Conservation (phyloP, 2,797 vertebrate species). For the Chrysocyon brachyurus region DNA sequence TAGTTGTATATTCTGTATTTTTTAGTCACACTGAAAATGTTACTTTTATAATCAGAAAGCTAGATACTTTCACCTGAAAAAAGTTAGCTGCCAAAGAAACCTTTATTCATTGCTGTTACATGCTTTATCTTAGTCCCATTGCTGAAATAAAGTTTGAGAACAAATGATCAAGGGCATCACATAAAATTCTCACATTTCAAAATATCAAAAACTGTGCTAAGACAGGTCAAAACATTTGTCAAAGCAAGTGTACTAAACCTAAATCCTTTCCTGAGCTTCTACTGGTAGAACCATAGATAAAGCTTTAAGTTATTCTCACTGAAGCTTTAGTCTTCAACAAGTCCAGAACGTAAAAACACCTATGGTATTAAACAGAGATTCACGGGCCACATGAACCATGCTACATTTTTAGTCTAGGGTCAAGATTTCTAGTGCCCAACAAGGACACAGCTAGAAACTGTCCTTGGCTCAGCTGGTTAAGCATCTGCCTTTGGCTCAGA, state of each 20-base stretch:
- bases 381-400: neutral
- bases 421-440: neutral
- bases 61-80: neutral
- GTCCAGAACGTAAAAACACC: neutral
- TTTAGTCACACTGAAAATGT: neutral
- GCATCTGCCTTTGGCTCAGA: no score
- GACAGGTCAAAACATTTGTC: neutral
- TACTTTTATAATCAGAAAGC: constrained; percentile 22
- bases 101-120: neutral
- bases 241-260: neutral
- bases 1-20: constrained; percentile 6
- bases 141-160: neutral
- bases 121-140: neutral
- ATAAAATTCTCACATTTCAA: neutral
- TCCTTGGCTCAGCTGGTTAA: neutral
- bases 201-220: neutral
- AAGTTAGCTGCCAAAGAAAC: neutral
- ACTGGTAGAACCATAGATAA: neutral
- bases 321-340: neutral
- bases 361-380: neutral
- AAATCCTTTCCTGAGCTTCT: neutral
- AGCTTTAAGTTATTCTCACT: neutral
- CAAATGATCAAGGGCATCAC: neutral
- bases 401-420: neutral
- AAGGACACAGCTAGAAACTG: neutral